A percentile compares a stretch with the other conserved stretches of the same genome.
phyloP scores from a whole-genome alignment of 2,888 invertebrate genomes.

The Lottia gigantea region DNA sequence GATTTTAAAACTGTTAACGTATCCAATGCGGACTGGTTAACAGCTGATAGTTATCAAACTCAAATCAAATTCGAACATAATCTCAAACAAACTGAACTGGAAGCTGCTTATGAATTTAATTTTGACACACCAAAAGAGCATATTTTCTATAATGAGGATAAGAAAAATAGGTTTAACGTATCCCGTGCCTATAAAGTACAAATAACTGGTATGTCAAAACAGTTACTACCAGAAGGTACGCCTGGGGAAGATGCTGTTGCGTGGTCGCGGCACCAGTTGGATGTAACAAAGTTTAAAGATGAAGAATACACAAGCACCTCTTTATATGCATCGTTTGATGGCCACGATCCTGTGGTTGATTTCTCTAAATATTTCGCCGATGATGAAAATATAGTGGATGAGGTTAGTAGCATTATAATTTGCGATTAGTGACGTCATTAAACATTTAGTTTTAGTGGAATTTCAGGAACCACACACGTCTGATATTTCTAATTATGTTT shows the following conservation, averaged over 20 bases:
- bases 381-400: slow-evolving; percentile 45
- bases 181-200: slow-evolving; percentile 34
- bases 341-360: slow-evolving; percentile 40
- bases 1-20: slow-evolving; percentile 38
- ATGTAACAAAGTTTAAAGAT: slow-evolving; percentile 49
- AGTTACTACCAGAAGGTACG: slow-evolving; percentile 36
- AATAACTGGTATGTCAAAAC: slow-evolving; percentile 43
- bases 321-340: slow-evolving; percentile 43
- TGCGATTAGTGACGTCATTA: too few species aligned
- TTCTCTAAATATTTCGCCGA: slow-evolving; percentile 45
- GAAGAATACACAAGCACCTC: slow-evolving; percentile 44
- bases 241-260: slow-evolving; percentile 40
- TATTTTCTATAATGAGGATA: slow-evolving; percentile 44
- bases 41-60: slow-evolving; percentile 25
- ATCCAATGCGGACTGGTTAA: slow-evolving; percentile 34
- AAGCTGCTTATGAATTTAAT: slow-evolving; percentile 48
- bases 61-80: slow-evolving; percentile 37
- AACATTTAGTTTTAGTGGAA: too few species aligned
- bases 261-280: slow-evolving; percentile 53
- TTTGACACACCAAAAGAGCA: slow-evolving; percentile 51
- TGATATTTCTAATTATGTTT: too few species aligned
- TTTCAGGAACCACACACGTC: too few species aligned
- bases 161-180: slow-evolving; percentile 38
- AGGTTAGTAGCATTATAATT: slow-evolving; percentile 33
- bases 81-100: slow-evolving; percentile 38